These are phyloP conservation scores for Lophotis ruficrista DNA, from an alignment of 2,113 vertebrate species.

Conservation along the genomic window DNA sequence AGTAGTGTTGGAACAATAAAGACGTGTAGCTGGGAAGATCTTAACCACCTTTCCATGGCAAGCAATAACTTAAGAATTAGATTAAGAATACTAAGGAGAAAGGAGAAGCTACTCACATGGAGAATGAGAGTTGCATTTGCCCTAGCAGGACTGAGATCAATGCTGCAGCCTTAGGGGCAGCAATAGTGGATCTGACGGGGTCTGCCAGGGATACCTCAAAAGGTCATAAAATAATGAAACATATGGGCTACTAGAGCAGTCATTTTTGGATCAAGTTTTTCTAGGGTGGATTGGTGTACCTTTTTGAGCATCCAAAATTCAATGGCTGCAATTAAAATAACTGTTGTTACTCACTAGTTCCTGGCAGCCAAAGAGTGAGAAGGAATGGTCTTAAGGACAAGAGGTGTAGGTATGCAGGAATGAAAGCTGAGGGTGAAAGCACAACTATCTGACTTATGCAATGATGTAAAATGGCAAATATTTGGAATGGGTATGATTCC, in stretches of 20 bases:
- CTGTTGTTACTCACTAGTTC: not conserved
- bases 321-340: not conserved
- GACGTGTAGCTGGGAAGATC: not conserved
- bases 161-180: not conserved
- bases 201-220: not conserved
- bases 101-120: not conserved
- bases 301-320: not conserved
- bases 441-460: not conserved
- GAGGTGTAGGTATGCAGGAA: not conserved
- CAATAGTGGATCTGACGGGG: not conserved
- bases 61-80: not conserved
- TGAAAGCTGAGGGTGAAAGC: not conserved
- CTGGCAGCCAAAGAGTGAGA: not conserved
- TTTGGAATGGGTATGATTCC: not conserved
- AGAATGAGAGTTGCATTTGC: not conserved
- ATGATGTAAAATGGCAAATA: not conserved
- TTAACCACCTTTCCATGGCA: not conserved
- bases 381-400: not conserved
- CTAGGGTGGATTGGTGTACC: not conserved
- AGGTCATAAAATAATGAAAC: not conserved
- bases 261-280: not conserved
- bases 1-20: not conserved
- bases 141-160: not conserved
- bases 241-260: not conserved
- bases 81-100: not conserved